These are phyloP conservation scores for Eulithis testata DNA, from an alignment of 2,888 invertebrate genomes.

Conservation along the genomic window DNA sequence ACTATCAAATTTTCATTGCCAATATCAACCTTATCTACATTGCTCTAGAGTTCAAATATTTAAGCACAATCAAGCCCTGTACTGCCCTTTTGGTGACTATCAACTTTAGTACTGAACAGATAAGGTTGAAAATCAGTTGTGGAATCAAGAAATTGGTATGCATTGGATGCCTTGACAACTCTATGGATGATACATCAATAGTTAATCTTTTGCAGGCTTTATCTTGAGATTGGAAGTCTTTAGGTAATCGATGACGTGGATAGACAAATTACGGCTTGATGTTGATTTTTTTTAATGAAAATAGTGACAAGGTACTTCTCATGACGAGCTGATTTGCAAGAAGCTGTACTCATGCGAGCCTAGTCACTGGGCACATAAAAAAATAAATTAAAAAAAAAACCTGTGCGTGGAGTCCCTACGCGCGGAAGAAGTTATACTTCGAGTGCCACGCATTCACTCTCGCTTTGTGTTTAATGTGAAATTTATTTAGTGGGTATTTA, in stretches of 20 bases:
- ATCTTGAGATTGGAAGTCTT: constrained; percentile 37
- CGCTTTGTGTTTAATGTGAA: no score
- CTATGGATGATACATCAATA: constrained; percentile 65
- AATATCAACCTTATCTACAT: constrained; percentile 42
- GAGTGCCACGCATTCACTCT: no score
- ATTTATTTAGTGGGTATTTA: no score
- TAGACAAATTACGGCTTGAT: constrained; percentile 1
- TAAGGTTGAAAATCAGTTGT: constrained; percentile 11
- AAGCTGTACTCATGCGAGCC: no score
- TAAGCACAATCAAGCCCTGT: neutral
- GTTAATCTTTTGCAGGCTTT: constrained; percentile 46
- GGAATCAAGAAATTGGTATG: constrained; percentile 43
- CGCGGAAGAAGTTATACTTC: no score
- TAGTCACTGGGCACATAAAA: no score
- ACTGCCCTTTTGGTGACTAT: neutral
- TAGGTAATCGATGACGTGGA: constrained; percentile 8
- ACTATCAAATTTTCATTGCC: constrained; percentile 28
- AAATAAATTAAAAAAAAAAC: no score
- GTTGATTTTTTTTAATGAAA: no score
- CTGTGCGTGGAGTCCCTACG: no score
- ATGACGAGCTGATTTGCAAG: no score
- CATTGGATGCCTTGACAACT: constrained; percentile 57
- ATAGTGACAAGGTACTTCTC: no score
- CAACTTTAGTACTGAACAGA: neutral
- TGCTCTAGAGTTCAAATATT: constrained; percentile 27